Evolutionary conservation across 2,888 invertebrate species (phyloP), one percentile per base, ranked within the genome.

Genomic region (Lithophane socia): DNA sequence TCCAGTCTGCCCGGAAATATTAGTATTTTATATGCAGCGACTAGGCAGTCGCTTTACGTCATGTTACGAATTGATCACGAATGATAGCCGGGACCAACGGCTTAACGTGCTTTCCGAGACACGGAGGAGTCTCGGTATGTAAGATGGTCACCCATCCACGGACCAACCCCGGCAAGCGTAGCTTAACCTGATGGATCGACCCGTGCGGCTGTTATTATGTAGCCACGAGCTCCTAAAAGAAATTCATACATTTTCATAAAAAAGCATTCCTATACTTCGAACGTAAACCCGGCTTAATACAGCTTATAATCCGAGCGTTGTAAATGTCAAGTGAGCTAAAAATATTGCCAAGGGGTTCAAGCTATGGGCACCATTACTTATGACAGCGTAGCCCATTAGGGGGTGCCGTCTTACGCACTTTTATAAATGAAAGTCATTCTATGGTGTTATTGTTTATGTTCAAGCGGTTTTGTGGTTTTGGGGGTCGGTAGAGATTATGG

Each of bases 391-490:
- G n/a, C 44, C 87, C 81, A 78, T 86, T 79, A 81, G 44, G 60
- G 69, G 58, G 71, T 61, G 70, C 77, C 85, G 54, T 79, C 77
- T 73, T 84, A 72, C 71, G 60, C 77, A 79, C 88, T 87, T 86
- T 86, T 86, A 86, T 87, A 86, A 87, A 87, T 87, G 88, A 75
- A 80, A 73, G 84, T 64, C 77, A 75, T 81, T 83, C 63, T 58
- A 69, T 75, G 56, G 75, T 52, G 58, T 73, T 75, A 70, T 86
- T 83, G 73, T 81, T 87, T 83, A 79, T 77, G 29, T 77, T 86
- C 78, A 66, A 69, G 64, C 54, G 18, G 61, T 24, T 75, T n/a
- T 18, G 5, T 5, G 49, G 24, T 52, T 67, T 47, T n/a, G 10
- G 21, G 47, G 29, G 52, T 16, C 21, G 29, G 49, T 12, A 47